A percentile compares a stretch with the other conserved stretches of the same genome.
These are phyloP conservation scores for Scylla paramamosain DNA, from an alignment of 1,140 invertebrate genomes.

Conservation along the genomic window DNA sequence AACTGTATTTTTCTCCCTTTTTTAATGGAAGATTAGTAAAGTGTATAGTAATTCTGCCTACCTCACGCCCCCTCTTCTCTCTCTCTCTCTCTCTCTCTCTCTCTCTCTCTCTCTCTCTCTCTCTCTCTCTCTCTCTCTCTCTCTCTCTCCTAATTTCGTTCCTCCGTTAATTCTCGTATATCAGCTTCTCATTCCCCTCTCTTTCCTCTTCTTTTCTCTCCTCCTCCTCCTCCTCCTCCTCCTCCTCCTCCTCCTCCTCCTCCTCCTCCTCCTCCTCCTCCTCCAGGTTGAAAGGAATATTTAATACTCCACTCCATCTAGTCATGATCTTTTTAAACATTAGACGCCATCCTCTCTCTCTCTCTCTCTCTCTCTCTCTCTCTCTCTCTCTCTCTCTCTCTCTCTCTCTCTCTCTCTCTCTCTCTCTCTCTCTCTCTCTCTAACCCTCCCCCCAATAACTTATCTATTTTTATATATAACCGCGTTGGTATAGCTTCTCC, in stretches of 20 bases:
- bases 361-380: no score
- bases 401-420: no score
- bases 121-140: neutral
- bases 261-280: neutral
- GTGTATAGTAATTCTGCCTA: no score
- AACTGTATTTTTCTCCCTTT: no score
- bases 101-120: neutral
- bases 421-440: no score
- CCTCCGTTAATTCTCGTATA: neutral
- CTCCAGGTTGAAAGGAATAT: neutral
- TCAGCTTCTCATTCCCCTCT: no score
- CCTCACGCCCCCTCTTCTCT: no score
- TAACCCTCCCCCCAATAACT: no score
- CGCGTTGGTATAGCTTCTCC: no score
- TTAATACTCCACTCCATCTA: neutral
- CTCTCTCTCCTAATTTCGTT: neutral
- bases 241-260: slow-evolving; percentile 4
- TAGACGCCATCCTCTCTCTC: neutral
- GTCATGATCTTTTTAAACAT: neutral
- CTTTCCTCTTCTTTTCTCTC: neutral
- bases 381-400: no score
- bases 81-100: neutral
- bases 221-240: neutral
- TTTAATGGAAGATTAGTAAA: no score
- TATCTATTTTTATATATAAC: no score